Base-by-base conservation (phyloP, 2,797 vertebrate species). In the Oreortyx pictus region DNA sequence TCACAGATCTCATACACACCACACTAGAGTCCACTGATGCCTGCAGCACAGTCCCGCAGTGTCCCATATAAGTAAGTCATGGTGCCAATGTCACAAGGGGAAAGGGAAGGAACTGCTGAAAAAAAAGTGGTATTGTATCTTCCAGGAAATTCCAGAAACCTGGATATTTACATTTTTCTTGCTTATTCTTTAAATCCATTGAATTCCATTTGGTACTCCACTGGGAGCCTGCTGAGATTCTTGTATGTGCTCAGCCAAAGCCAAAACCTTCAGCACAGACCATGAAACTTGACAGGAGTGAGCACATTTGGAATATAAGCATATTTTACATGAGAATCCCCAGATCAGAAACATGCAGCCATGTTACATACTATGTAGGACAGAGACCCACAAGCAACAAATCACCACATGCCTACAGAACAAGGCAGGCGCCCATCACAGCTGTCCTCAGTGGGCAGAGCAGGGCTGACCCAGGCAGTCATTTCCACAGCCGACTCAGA, bases 261-360 rank as follows among this genome's bases (percentile, higher is more conserved):
- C 86, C 93, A 96, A 89, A 89, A 92, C 56, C 44, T 85, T 62
- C 84, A 85, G 78, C 66, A 74, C 81, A 72, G 83, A 90, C 84
- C 68, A 33, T 75, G 86, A 71, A 85, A 92, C 68, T 74, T 75
- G 62, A 90, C 84, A 75, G 70, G 61, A 68, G 35, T 2, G 13
- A 90, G 39, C 54, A 57, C 44, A 66, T 44, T 77, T 33, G 68
- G 70, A 90, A 82, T 50, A 90, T 67, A 88, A 82, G 24, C 2
- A 46, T 56, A 68, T 89, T 91, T 65, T 62, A 78, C 31, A 3
- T 6, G 24, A 86, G 46, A 1, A 0, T 47, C n/a, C 60, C 52
- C 29, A 74, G 61, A 77, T 2, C 37, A 57, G 43, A 56, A 91
- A 84, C 11, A 4, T 1, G 5, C 65, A 60, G 37, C 35, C 35